Evolutionary conservation across 2,888 invertebrate genomes (phyloP).

Genomic region (Phyllotreta cruciferae): DNA sequence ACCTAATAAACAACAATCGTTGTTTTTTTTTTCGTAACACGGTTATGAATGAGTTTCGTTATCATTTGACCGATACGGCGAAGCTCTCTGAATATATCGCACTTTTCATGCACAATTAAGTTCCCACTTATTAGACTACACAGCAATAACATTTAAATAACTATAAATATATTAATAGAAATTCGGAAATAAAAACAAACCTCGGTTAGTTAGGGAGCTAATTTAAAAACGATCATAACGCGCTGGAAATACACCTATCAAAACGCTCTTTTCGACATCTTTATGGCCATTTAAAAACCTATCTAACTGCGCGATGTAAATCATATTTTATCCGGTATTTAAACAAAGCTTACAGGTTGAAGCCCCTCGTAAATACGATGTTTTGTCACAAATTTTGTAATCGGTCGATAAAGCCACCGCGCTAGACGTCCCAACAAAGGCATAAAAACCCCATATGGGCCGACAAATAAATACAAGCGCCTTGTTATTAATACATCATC

Average conservation of each 20-base stretch:
- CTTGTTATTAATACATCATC: slow-evolving; percentile 9
- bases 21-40: too few species aligned
- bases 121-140: too few species aligned
- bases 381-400: slow-evolving; percentile 11
- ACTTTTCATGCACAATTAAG: too few species aligned
- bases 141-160: too few species aligned
- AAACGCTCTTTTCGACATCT: neutral
- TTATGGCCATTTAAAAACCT: neutral
- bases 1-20: too few species aligned
- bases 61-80: too few species aligned
- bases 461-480: slow-evolving; percentile 3
- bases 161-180: too few species aligned
- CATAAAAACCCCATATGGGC: neutral
- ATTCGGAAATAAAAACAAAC: too few species aligned
- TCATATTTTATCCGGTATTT: slow-evolving; percentile 16
- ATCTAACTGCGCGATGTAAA: neutral
- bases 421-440: neutral
- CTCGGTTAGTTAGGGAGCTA: too few species aligned
- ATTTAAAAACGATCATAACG: too few species aligned
- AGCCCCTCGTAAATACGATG: slow-evolving; percentile 10
- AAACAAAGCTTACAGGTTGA: slow-evolving; percentile 1
- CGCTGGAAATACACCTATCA: neutral
- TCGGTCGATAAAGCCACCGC: neutral
- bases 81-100: too few species aligned
- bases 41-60: too few species aligned